Evolutionary conservation across 1,140 invertebrate species (phyloP).

Genomic region (Aphelenchoides avenae): DNA sequence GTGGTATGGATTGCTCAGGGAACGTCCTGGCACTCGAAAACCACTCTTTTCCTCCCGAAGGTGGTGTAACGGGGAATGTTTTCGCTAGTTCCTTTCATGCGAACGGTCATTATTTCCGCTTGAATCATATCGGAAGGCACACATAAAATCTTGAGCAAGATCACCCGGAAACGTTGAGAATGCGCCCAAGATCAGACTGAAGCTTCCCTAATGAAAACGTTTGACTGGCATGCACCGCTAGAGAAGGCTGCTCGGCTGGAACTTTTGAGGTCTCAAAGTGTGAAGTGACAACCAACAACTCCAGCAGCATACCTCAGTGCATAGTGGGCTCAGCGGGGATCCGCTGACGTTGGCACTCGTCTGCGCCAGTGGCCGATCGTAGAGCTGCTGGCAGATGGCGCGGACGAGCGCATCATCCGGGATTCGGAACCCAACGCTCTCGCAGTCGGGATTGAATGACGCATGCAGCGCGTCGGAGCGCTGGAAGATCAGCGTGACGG

Average conservation of each 20-base stretch:
- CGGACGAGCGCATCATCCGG: constrained; percentile 31
- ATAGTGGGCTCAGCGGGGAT: constrained; percentile 17
- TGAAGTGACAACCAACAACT: too few species aligned
- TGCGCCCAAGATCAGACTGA: background rate
- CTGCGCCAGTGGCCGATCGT: constrained; percentile 29
- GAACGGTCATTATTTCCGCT: too few species aligned
- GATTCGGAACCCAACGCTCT: constrained; percentile 32
- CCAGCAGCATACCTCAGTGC: too few species aligned
- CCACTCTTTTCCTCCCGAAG: constrained; percentile 2
- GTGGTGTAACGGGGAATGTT: constrained; percentile 1
- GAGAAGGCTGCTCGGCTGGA: background rate
- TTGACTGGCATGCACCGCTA: too few species aligned
- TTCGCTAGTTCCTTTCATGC: too few species aligned
- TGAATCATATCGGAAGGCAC: too few species aligned
- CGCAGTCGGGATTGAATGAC: constrained; percentile 20
- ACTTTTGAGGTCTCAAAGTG: background rate
- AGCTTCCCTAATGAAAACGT: background rate
- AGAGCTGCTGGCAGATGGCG: constrained; percentile 20
- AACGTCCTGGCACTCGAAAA: too few species aligned
- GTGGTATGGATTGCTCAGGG: too few species aligned
- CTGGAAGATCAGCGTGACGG: constrained; percentile 34
- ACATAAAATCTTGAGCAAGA: too few species aligned
- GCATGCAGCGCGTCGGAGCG: constrained; percentile 16
- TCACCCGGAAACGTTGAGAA: background rate
- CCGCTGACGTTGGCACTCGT: constrained; percentile 44